A percentile compares a stretch with the other conserved stretches of the same genome.
Evolutionary conservation across 2,888 invertebrate genomes (phyloP).

Genomic region (Lithophane semibrunnea): DNA sequence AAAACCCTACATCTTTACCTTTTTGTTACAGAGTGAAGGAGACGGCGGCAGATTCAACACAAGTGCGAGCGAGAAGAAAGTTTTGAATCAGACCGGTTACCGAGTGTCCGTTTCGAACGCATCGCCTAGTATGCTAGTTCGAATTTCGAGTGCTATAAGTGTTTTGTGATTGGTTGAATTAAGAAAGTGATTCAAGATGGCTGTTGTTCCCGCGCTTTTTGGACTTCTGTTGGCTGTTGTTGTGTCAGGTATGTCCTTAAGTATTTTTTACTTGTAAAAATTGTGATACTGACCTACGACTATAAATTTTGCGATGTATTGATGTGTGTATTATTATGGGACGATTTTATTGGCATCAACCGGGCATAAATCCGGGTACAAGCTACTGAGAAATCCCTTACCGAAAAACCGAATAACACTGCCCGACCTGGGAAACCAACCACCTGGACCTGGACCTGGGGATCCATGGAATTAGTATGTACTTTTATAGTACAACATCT

Average conservation of each 20-base stretch:
- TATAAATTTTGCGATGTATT: no score
- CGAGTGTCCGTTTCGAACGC: conserved; percentile 77
- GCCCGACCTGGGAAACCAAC: no score
- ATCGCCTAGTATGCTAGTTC: conserved; percentile 84
- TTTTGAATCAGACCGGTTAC: conserved; percentile 77
- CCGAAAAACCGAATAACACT: no score
- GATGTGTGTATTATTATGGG: no score
- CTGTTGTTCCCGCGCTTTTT: conserved; percentile 85
- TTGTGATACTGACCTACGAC: no score
- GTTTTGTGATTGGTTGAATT: conserved; percentile 77
- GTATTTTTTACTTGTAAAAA: no score
- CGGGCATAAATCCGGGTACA: no score
- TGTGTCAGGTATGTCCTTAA: conserved; percentile 81
- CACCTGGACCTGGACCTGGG: no score
- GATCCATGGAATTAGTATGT: no score
- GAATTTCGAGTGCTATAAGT: conserved; percentile 69
- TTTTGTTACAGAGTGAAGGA: conserved; percentile 87
- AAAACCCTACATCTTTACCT: conserved; percentile 73
- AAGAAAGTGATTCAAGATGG: conserved; percentile 83
- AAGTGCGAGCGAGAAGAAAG: conserved; percentile 73
- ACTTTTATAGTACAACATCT: no score
- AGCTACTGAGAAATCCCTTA: no score
- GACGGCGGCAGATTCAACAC: conserved; percentile 61
- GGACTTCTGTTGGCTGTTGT: conserved; percentile 81
- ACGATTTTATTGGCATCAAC: no score